Base-by-base conservation (phyloP, 2,113 vertebrate genomes). In the Cochlearius cochlearius region DNA sequence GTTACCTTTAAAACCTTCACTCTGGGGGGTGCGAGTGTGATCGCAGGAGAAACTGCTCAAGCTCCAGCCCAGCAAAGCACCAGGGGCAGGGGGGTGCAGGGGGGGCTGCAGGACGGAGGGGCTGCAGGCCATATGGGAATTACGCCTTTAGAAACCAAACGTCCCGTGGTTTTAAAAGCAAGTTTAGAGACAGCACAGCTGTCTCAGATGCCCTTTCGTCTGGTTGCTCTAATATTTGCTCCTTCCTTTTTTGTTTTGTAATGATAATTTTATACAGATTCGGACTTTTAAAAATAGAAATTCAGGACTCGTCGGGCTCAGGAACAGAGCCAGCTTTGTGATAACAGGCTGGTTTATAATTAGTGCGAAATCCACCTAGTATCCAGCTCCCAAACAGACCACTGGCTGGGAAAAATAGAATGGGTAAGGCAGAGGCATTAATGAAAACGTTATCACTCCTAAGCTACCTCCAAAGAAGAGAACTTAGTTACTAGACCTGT, bases 301-400 rank as follows among this genome's bases (percentile, higher is more conserved):
- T 55, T 53, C 43, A 23, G 50, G 60, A 60, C 15, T 52, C 2
- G 1, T 10, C 0, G 0, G 30, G 38, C n/a, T 59, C 36, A 56
- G 66, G 41, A 93, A 26, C 19, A 63, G 34, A 36, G 18, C 9
- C 67, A 73, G 94, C 39, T 78, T 78, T 67, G 78, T 6, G 11
- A 3, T 16, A 56, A 52, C 25, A 52, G 38, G 10, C 30, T 68
- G 56, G 38, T 53, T 47, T 66, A 14, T 27, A 52, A 87, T 34
- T 21, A 79, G 17, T 21, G 13, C 63, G 47, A 75, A 89, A 84
- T 50, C 52, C 52, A 50, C 30, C 22, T 7, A 6, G 29, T 15
- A 41, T 47, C 23, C 58, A 85, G 45, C 45, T 80, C 79, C 82
- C 47, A 88, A 84, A 83, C 29, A 30, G 49, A 81, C 13, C 53